A percentile compares a stretch with the other conserved stretches of the same genome.
Evolutionary conservation across 2,797 vertebrate genomes (phyloP).

Genomic region (Anomalospiza imberbis): DNA sequence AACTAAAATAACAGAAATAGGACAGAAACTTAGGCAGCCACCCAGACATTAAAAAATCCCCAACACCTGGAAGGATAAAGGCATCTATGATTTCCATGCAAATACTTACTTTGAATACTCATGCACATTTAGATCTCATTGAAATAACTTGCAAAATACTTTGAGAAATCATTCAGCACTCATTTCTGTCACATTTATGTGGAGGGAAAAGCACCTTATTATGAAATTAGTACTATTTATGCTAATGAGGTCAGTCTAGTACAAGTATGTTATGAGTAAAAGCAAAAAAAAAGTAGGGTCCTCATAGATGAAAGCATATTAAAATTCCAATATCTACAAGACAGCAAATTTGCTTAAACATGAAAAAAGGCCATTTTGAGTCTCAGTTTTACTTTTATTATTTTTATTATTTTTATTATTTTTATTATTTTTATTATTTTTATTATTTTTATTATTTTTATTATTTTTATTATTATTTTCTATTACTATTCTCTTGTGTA

Average conservation of each 20-base stretch:
- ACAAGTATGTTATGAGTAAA: background rate
- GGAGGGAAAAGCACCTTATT: background rate
- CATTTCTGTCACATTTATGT: background rate
- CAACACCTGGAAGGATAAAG: background rate
- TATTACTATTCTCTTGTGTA: background rate
- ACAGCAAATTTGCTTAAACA: background rate
- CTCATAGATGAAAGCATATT: background rate
- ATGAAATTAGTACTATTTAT: background rate
- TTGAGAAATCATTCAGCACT: background rate
- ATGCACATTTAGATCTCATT: background rate
- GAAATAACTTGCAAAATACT: background rate
- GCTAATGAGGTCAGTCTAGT: background rate
- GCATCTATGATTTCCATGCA: background rate
- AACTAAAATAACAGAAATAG: conserved; percentile 34
- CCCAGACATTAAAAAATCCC: background rate
- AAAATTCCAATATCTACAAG: background rate
- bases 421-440: background rate
- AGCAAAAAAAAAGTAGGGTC: background rate
- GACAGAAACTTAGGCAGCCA: background rate
- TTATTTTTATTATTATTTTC: background rate
- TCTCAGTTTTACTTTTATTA: background rate
- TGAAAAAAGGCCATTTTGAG: background rate
- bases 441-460: background rate
- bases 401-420: background rate
- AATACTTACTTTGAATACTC: background rate